These are phyloP conservation scores for Drosophila quinaria DNA, from an alignment of 2,888 invertebrate genomes.

Conservation along the genomic window DNA sequence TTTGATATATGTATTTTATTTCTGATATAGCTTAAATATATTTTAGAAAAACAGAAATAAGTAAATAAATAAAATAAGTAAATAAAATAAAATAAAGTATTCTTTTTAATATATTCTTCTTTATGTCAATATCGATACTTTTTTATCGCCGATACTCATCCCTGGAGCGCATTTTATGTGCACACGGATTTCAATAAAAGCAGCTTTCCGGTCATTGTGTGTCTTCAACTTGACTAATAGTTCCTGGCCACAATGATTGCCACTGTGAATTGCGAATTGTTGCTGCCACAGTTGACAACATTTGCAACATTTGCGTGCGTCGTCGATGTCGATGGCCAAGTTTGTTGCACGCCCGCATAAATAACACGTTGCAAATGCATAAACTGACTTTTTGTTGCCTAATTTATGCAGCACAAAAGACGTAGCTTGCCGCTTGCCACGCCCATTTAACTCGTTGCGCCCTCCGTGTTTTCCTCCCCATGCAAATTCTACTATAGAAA, in stretches of 20 bases:
- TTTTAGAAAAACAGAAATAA: too few relatives aligned
- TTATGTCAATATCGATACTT: background rate
- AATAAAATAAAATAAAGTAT: background rate
- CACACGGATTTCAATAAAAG: slow-evolving; percentile 67
- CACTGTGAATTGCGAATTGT: slow-evolving; percentile 25
- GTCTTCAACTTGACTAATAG: slow-evolving; percentile 73
- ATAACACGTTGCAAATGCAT: slow-evolving; percentile 81
- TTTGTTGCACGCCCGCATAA: slow-evolving; percentile 79
- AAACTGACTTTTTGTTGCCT: slow-evolving; percentile 80
- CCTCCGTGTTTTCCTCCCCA: background rate
- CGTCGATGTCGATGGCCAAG: slow-evolving; percentile 47
- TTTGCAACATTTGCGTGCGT: slow-evolving; percentile 61
- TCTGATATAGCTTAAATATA: too few relatives aligned
- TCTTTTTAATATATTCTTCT: too few relatives aligned
- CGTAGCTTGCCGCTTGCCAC: slow-evolving; percentile 44
- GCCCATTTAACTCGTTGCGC: slow-evolving; percentile 4
- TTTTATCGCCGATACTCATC: background rate
- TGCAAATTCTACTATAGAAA: too few relatives aligned
- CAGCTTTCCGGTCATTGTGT: slow-evolving; percentile 22
- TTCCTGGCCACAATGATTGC: slow-evolving; percentile 60
- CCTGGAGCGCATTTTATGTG: slow-evolving; percentile 34
- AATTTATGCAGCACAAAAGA: slow-evolving; percentile 76
- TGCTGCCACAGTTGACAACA: slow-evolving; percentile 48
- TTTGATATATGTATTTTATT: too few relatives aligned
- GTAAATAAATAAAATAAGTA: too few relatives aligned